Conservation (phyloP, 2,797 vertebrate species). For the Liparis tanakae region DNA sequence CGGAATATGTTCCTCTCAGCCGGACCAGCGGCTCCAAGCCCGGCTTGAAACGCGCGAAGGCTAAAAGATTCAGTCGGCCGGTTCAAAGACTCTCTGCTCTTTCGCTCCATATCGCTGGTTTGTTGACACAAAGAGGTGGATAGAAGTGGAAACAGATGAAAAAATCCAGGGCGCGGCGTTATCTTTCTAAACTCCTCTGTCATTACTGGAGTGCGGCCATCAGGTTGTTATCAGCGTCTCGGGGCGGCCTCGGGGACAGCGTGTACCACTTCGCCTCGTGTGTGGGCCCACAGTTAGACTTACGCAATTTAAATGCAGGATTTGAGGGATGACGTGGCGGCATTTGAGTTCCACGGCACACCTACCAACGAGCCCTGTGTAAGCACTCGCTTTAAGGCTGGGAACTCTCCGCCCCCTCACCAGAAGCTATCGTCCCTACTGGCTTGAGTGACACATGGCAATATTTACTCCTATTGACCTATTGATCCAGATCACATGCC, state of each 20-base stretch:
- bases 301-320: background rate
- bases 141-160: conserved; percentile 55
- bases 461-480: conserved; percentile 58
- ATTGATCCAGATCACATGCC: conserved; percentile 45
- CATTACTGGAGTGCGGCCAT: conserved; percentile 41
- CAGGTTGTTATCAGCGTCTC: conserved; percentile 38
- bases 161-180: conserved; percentile 51
- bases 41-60: background rate
- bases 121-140: conserved; percentile 56
- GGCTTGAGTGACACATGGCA: conserved; percentile 41
- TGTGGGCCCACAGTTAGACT: background rate
- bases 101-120: conserved; percentile 27
- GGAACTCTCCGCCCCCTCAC: conserved; percentile 44
- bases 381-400: conserved; percentile 35
- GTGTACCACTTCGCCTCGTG: conserved; percentile 3
- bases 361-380: background rate
- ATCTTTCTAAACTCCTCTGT: conserved; percentile 43
- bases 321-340: background rate
- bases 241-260: conserved; percentile 6
- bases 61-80: background rate
- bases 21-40: background rate
- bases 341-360: background rate
- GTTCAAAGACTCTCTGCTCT: conserved; percentile 21
- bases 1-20: conserved; percentile 10
- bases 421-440: conserved; percentile 34